Evolutionary conservation across 2,888 invertebrate genomes (phyloP).

Genomic region (Chesias legatella): DNA sequence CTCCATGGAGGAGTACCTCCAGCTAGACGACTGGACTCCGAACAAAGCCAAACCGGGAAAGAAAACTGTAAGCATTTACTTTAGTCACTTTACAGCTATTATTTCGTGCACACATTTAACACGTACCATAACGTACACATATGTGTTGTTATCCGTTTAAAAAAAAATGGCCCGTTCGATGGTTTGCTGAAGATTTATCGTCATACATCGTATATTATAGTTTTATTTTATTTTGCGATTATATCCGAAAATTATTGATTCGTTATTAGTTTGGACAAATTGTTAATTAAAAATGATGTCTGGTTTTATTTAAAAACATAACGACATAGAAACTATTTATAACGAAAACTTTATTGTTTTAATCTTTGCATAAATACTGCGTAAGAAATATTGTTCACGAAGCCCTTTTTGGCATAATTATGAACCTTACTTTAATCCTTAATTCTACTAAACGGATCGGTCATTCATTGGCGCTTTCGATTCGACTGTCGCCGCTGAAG

Average conservation of each 20-base stretch:
- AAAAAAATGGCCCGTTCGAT: too few relatives aligned
- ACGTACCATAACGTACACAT: too few relatives aligned
- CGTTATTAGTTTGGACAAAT: too few relatives aligned
- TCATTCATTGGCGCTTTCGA: slow-evolving; percentile 4
- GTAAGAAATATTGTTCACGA: not conserved
- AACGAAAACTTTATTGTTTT: too few relatives aligned
- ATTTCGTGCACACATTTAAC: slow-evolving; percentile 1
- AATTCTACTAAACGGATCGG: not conserved
- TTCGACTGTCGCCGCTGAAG: slow-evolving; percentile 26
- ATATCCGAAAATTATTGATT: too few relatives aligned
- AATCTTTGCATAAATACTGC: too few relatives aligned
- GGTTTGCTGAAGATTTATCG: too few relatives aligned
- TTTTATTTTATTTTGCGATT: not conserved
- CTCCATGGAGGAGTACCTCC: slow-evolving; percentile 96
- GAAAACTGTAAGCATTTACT: slow-evolving; percentile 87
- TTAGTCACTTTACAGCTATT: slow-evolving; percentile 5
- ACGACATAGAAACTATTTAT: too few relatives aligned
- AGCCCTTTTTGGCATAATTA: slow-evolving; percentile 13
- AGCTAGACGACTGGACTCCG: slow-evolving; percentile 89
- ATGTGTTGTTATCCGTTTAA: too few relatives aligned
- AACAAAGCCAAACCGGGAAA: slow-evolving; percentile 85
- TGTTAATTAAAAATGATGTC: too few relatives aligned
- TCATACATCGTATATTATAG: too few relatives aligned
- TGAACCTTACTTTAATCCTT: slow-evolving; percentile 1
- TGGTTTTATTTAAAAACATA: too few relatives aligned